phyloP scores from a whole-genome alignment of 37 sponge, comb jelly and placozoan genomes.

The Aplysina aerophoba region DNA sequence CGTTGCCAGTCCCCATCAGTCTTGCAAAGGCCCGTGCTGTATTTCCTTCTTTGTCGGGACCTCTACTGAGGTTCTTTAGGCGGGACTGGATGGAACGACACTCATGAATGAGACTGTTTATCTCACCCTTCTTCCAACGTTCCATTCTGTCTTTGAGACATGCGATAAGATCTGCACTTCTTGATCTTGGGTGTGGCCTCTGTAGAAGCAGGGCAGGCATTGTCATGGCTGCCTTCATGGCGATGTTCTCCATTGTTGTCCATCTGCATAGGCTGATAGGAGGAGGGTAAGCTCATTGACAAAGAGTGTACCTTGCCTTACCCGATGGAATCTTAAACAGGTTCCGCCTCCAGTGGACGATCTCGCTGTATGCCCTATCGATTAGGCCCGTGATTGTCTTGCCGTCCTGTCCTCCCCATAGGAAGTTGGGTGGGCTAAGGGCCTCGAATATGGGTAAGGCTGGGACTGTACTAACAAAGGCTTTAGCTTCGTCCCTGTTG shows the following conservation, averaged over 20 bases:
- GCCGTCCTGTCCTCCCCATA: background rate
- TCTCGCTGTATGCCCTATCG: background rate
- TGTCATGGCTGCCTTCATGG: background rate
- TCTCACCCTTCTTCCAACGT: conserved; percentile 1
- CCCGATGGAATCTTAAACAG: background rate
- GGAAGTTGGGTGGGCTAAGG: conserved; percentile 8
- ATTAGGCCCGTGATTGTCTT: background rate
- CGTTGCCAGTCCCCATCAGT: conserved; percentile 2
- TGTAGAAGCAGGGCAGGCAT: conserved; percentile 1
- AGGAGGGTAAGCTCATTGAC: too few species aligned
- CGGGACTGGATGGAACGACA: background rate
- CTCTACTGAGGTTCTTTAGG: too few species aligned
- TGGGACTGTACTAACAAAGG: too few species aligned
- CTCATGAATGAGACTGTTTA: background rate
- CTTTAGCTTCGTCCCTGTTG: too few species aligned
- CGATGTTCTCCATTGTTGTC: background rate
- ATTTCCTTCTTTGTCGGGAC: background rate
- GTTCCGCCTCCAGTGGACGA: background rate
- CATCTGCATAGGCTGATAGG: too few species aligned
- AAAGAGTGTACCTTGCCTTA: too few species aligned
- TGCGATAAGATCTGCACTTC: background rate
- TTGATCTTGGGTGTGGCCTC: background rate
- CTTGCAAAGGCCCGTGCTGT: background rate
- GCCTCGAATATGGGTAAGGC: too few species aligned
- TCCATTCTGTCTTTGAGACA: background rate